phyloP scores from a whole-genome alignment of 2,888 invertebrate species.

The Endomychus coccineus region DNA sequence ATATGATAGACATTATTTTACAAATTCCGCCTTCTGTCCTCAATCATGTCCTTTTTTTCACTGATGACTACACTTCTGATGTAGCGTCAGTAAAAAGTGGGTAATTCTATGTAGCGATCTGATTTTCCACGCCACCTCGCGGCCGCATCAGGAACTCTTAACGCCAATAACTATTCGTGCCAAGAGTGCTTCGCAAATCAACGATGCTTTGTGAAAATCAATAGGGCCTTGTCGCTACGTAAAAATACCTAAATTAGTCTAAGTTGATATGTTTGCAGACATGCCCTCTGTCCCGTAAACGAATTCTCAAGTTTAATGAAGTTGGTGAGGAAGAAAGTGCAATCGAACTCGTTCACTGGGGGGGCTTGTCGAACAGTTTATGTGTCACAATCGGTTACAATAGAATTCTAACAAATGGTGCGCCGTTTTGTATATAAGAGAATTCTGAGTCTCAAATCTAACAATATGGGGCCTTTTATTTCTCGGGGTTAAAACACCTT shows the following conservation, averaged over 20 bases:
- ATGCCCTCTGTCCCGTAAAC: slow-evolving; percentile 4
- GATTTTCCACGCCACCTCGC: slow-evolving; percentile 16
- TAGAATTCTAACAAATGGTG: slow-evolving; percentile 10
- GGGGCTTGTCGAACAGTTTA: slow-evolving; percentile 3
- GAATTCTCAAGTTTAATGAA: too few species aligned
- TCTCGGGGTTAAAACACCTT: slow-evolving; percentile 20
- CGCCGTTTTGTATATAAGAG: slow-evolving; percentile 26
- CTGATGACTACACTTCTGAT: too few species aligned
- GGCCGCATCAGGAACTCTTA: slow-evolving; percentile 1
- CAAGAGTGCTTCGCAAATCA: neutral
- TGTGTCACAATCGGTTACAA: slow-evolving; percentile 9
- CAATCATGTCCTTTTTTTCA: too few species aligned
- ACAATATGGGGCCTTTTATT: slow-evolving; percentile 38
- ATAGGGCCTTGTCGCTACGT: slow-evolving; percentile 38
- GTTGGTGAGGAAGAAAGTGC: slow-evolving; percentile 8
- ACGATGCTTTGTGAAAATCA: slow-evolving; percentile 29
- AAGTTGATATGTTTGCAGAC: slow-evolving; percentile 9
- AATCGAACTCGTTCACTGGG: slow-evolving; percentile 1
- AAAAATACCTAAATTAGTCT: slow-evolving; percentile 22
- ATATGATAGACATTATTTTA: slow-evolving; percentile 15
- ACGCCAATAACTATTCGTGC: slow-evolving; percentile 8
- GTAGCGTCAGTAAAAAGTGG: slow-evolving; percentile 12
- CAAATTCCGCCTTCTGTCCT: slow-evolving; percentile 1
- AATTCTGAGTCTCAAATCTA: slow-evolving; percentile 32
- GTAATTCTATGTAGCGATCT: slow-evolving; percentile 23